Evolutionary conservation across 2,888 invertebrate genomes (phyloP).

Genomic region (Pecten maximus): DNA sequence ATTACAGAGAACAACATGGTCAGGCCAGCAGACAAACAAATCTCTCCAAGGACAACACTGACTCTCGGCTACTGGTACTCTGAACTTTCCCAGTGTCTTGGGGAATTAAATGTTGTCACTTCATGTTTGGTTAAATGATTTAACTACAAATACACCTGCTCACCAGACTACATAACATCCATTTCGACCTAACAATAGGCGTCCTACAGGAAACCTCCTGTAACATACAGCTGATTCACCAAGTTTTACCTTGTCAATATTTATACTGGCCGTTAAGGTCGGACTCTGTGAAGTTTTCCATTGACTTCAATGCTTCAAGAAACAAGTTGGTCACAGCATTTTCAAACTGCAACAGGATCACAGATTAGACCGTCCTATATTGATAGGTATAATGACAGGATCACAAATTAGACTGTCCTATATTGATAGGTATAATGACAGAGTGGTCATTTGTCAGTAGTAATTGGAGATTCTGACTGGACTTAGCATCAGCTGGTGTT

Average conservation of each 20-base stretch:
- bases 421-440: background rate
- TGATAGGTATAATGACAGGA: background rate
- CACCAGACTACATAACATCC: background rate
- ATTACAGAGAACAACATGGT: slow-evolving; percentile 6
- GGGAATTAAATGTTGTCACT: background rate
- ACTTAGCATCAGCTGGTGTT: background rate
- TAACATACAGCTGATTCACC: background rate
- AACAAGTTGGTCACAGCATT: background rate
- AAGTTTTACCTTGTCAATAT: background rate
- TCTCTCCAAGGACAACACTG: slow-evolving; percentile 7
- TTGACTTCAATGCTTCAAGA: background rate
- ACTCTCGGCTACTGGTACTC: background rate
- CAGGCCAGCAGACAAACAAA: slow-evolving; percentile 2
- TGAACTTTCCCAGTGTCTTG: background rate
- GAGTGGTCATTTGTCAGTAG: background rate
- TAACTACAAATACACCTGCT: slow-evolving; percentile 6
- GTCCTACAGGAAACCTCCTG: background rate
- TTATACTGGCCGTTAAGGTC: background rate
- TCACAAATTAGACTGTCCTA: background rate
- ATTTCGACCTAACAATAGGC: background rate
- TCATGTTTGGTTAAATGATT: slow-evolving; percentile 33
- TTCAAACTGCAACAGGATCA: background rate
- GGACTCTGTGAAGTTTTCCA: background rate
- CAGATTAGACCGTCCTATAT: background rate
- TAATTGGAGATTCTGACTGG: background rate